Conservation (phyloP, 1,140 invertebrate genomes). For the Aphis gossypii region DNA sequence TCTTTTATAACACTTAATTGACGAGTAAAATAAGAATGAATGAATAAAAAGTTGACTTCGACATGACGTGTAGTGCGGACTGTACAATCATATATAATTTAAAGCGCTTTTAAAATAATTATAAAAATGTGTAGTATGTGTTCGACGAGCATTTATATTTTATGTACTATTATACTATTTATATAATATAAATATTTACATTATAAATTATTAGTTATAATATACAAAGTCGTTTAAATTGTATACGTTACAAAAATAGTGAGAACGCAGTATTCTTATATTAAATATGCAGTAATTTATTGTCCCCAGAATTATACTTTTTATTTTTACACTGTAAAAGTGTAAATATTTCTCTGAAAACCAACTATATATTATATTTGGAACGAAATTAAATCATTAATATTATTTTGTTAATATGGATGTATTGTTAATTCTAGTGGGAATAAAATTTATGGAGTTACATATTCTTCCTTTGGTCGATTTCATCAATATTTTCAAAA, state of each 20-base stretch:
- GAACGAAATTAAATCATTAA: background rate
- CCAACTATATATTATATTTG: background rate
- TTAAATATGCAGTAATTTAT: too few species aligned
- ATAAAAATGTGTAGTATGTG: background rate
- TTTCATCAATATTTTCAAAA: too few species aligned
- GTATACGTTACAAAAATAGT: background rate
- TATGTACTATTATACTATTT: too few species aligned
- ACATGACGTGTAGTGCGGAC: background rate
- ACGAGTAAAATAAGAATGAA: background rate
- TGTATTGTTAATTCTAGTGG: too few species aligned
- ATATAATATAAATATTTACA: too few species aligned
- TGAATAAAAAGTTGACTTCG: background rate
- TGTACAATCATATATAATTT: background rate
- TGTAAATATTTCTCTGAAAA: background rate
- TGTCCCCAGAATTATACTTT: background rate
- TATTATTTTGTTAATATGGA: background rate
- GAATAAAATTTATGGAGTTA: too few species aligned
- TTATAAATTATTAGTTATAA: background rate
- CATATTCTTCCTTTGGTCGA: too few species aligned
- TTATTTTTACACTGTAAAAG: background rate
- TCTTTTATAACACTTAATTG: background rate
- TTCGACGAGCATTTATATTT: background rate
- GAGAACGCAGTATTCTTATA: background rate
- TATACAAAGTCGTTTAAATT: background rate
- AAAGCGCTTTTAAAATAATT: background rate